phyloP scores from a whole-genome alignment of 2,113 vertebrate genomes.

The Limnothrissa miodon region DNA sequence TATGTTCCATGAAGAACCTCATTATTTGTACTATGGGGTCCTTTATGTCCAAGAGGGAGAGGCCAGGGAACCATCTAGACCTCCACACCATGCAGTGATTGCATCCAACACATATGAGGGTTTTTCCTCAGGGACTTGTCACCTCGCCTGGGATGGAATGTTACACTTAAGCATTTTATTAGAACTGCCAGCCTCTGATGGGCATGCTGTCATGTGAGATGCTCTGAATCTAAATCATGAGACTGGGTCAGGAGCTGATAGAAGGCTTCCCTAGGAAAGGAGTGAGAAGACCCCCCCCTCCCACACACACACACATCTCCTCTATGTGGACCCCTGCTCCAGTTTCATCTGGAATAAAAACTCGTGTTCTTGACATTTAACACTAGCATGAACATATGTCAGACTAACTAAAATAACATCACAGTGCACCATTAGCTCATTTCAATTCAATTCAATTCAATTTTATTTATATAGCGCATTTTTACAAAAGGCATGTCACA shows the following conservation, averaged over 20 bases:
- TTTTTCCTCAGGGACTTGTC: not conserved
- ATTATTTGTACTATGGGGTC: not conserved
- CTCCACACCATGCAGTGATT: not conserved
- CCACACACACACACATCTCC: not conserved
- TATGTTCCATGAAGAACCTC: not conserved
- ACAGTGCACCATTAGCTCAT: not conserved
- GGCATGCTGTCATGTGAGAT: not conserved
- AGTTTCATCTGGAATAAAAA: not conserved
- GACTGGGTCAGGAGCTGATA: not conserved
- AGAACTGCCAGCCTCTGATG: not conserved
- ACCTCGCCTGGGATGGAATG: not conserved
- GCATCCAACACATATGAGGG: not conserved
- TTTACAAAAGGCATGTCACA: no score
- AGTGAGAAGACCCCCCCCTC: not conserved
- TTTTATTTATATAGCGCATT: no score
- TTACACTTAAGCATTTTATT: slow-evolving; percentile 8
- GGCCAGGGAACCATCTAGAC: not conserved
- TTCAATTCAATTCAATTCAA: not conserved
- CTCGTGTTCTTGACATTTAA: not conserved
- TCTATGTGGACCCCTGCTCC: not conserved
- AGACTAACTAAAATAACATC: not conserved
- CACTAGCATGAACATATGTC: not conserved
- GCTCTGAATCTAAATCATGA: not conserved
- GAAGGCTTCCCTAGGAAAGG: not conserved
- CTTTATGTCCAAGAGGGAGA: no score